Evolutionary conservation across 2,888 invertebrate genomes (phyloP), one percentile per base, ranked within the genome.

Genomic region (Saturnia japonica): DNA sequence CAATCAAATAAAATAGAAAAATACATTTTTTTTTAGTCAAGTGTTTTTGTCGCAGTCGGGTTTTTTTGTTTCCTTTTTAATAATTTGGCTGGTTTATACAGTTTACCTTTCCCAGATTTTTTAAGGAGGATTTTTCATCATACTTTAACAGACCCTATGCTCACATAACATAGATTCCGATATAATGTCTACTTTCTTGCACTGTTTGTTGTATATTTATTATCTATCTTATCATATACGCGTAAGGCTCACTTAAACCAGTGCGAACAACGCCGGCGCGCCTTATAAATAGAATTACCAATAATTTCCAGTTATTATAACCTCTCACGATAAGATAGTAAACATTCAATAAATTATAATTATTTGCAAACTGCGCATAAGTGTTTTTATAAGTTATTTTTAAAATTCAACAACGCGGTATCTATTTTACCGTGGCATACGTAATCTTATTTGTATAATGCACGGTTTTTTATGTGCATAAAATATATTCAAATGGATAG

Each of bases 241-340:
- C 12, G 22, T 11, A 57, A 11, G 12, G 25, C 25, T 22, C 54
- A 22, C 11, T 22, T 34, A 8, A 43, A 9, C 43, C 43, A 51
- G 57, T 28, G 57, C 57, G 25, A 28, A 60, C 25, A 6, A 14
- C 12, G 14, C 14, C 54, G 22, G 14, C 28, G 57, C 57, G 14
- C 28, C 57, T 28, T 9, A 28, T 28, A 3, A 28, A 25, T 16
- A 40, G 64, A 64, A 64, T 40, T 40, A 40, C 64, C 40, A 40
- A n/a, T 40, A 16, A 64, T 64, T 64, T 97, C 45, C 51, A 68
- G 51, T 68, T 64, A 34, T 64, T 11, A 11, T 64, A 64, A 64
- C 64, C 64, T 40, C 64, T 9, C 19, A 19, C 22, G 71, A 71
- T 68, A 68, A 68, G 62, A 62, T 71, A 71, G 40, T 54, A 54